phyloP scores from a whole-genome alignment of 2,888 invertebrate species.

The Trachelus troglodyta region DNA sequence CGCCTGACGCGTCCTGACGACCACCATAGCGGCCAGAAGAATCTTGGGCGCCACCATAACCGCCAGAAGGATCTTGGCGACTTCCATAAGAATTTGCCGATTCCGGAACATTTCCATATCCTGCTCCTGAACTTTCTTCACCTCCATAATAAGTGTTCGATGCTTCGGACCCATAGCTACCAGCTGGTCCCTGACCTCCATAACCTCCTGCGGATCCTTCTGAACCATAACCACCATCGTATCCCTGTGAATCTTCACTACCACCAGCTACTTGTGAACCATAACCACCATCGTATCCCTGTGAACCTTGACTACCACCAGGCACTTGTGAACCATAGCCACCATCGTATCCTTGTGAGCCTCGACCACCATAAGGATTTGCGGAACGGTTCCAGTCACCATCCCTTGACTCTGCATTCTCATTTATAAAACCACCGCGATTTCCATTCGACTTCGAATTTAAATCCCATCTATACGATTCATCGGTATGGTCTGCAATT shows the following conservation, averaged over 20 bases:
- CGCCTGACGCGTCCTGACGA: no score
- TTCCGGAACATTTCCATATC: background rate
- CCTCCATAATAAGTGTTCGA: slow-evolving; percentile 10
- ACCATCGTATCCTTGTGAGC: background rate
- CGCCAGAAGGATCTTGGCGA: background rate
- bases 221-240: background rate
- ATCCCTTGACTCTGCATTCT: background rate
- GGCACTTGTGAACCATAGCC: no score
- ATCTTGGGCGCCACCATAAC: background rate
- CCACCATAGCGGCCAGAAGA: no score
- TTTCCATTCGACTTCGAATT: background rate
- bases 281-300: no score
- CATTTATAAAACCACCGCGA: background rate
- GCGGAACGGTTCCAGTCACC: background rate
- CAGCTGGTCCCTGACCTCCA: background rate
- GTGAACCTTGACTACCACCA: no score
- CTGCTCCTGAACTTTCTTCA: slow-evolving; percentile 13
- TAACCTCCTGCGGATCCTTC: background rate
- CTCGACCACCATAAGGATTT: background rate
- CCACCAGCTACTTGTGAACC: no score
- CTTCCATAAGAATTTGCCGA: background rate
- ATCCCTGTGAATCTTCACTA: no score
- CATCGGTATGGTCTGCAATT: background rate
- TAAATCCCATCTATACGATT: background rate
- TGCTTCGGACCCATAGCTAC: background rate